phyloP scores from a whole-genome alignment of 1,140 invertebrate species.

The Doryteuthis pealeii region DNA sequence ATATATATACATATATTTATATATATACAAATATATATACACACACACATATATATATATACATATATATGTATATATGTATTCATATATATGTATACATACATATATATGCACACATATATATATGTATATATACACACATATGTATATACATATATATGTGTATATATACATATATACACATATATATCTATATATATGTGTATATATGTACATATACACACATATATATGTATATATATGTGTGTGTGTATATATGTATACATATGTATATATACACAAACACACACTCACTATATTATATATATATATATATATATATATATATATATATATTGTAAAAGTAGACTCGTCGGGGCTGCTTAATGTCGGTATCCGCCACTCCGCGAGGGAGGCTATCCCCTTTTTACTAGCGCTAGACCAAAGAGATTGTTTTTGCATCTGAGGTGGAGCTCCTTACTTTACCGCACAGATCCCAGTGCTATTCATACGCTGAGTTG shows the following conservation, averaged over 20 bases:
- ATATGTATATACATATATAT: neutral
- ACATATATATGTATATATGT: neutral
- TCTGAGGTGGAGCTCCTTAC: too few relatives aligned
- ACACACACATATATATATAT: neutral
- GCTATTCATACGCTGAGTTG: too few relatives aligned
- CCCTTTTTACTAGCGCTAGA: too few relatives aligned
- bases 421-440: too few relatives aligned
- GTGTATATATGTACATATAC: neutral
- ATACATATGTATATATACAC: neutral
- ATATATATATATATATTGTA: constrained; percentile 6
- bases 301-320: neutral
- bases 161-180: neutral
- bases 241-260: neutral
- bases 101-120: neutral
- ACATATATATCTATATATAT: constrained; percentile 1
- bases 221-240: neutral
- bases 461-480: too few relatives aligned
- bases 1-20: constrained; percentile 13
- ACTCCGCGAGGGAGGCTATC: too few relatives aligned
- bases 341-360: too few relatives aligned
- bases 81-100: neutral
- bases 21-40: constrained; percentile 2
- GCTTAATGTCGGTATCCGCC: too few relatives aligned
- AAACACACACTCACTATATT: neutral
- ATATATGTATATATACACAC: neutral